Conservation (phyloP, 2,113 vertebrate genomes). For the Aplodontia rufa region DNA sequence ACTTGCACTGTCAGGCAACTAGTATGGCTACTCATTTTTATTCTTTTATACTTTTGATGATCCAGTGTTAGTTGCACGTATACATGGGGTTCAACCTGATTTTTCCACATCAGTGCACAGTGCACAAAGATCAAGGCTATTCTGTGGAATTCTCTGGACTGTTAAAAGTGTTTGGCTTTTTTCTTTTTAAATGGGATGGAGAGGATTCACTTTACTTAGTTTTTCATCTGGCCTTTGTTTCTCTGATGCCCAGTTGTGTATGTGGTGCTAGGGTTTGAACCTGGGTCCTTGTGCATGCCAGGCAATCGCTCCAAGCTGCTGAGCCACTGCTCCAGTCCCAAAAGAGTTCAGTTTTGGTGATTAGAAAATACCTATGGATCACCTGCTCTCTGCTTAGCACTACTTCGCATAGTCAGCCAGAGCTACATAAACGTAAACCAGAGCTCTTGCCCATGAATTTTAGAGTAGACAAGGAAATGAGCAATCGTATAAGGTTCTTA, state of each 20-base stretch:
- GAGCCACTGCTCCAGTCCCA: too few relatives aligned
- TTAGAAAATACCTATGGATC: slow-evolving; percentile 13
- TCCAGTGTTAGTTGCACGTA: background rate
- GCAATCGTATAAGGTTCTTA: background rate
- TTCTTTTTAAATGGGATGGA: too few relatives aligned
- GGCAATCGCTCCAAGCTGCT: too few relatives aligned
- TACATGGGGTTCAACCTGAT: background rate
- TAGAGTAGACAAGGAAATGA: slow-evolving; percentile 1
- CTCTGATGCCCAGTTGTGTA: too few relatives aligned
- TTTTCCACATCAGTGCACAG: background rate
- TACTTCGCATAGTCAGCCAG: background rate
- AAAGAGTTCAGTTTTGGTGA: background rate
- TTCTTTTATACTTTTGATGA: background rate
- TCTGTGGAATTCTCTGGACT: background rate
- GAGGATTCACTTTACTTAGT: too few relatives aligned
- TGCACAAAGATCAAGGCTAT: background rate
- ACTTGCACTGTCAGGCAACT: background rate
- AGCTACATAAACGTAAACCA: background rate
- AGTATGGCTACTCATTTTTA: background rate
- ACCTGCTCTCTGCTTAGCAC: background rate
- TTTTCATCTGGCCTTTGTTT: too few relatives aligned
- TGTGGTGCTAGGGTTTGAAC: too few relatives aligned
- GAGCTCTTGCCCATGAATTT: background rate
- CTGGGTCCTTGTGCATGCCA: too few relatives aligned
- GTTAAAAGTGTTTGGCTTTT: background rate